These are phyloP conservation scores for Gryllus longicercus DNA, from an alignment of 2,888 invertebrate species.

Conservation along the genomic window DNA sequence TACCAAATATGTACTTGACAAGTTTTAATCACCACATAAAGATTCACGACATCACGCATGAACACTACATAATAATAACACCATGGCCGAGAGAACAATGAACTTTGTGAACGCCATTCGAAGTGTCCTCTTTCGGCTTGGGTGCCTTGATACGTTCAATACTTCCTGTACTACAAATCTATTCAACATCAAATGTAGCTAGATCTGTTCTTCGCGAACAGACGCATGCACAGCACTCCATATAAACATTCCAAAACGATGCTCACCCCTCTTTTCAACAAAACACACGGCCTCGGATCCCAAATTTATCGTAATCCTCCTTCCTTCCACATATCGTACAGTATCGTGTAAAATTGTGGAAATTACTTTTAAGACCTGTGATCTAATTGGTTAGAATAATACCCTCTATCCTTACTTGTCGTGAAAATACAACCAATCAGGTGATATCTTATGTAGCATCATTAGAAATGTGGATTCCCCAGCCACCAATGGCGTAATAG, in stretches of 20 bases:
- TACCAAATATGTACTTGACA: too few species aligned
- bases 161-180: conserved; percentile 40
- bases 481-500: conserved; percentile 46
- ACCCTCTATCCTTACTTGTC: conserved; percentile 50
- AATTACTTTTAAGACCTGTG: conserved; percentile 44
- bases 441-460: conserved; percentile 40
- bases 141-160: conserved; percentile 48
- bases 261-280: conserved; percentile 41
- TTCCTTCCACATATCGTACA: conserved; percentile 37
- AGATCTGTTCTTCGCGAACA: conserved; percentile 28
- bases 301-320: conserved; percentile 36
- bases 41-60: not conserved
- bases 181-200: conserved; percentile 27
- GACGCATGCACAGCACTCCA: conserved; percentile 22
- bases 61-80: conserved; percentile 33
- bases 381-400: conserved; percentile 53
- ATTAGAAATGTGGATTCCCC: conserved; percentile 50
- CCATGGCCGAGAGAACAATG: conserved; percentile 50
- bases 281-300: conserved; percentile 41
- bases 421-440: conserved; percentile 49
- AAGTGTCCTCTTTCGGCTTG: conserved; percentile 52
- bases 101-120: conserved; percentile 56
- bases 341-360: conserved; percentile 43
- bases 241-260: conserved; percentile 37
- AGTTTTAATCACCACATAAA: not conserved